Conservation (phyloP, 2,888 invertebrate species). For the Drosophila nr. perissopoda region DNA sequence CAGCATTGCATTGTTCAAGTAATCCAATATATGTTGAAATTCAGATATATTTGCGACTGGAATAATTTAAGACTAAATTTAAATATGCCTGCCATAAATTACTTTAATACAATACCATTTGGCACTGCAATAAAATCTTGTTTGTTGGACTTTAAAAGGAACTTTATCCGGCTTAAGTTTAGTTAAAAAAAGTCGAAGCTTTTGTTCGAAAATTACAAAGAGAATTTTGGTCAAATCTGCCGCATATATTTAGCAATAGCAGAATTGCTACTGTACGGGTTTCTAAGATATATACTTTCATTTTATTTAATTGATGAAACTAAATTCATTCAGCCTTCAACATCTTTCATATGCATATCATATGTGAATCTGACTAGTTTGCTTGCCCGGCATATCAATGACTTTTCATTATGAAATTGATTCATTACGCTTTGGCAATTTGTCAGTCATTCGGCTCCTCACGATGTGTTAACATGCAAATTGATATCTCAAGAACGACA, state of each 20-base stretch:
- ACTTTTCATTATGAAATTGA: slow-evolving; percentile 41
- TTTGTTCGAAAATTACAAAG: not conserved
- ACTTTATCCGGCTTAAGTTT: not conserved
- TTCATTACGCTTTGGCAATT: slow-evolving; percentile 54
- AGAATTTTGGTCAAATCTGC: not conserved
- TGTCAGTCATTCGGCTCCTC: slow-evolving; percentile 56
- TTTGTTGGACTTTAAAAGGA: not conserved
- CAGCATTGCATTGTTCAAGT: not conserved
- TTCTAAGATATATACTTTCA: not conserved
- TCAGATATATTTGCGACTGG: not conserved
- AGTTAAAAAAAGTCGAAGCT: not conserved
- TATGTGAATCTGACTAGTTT: not conserved
- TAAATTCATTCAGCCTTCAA: not conserved
- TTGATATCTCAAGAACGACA: slow-evolving; percentile 57
- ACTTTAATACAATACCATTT: not conserved
- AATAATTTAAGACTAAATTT: not conserved
- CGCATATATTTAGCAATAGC: not conserved
- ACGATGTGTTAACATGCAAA: slow-evolving; percentile 73
- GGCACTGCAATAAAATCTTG: not conserved
- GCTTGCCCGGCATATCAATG: slow-evolving; percentile 29
- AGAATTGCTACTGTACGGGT: not conserved
- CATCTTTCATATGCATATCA: not conserved
- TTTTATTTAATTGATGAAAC: not conserved
- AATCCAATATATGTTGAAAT: not conserved
- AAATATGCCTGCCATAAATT: not conserved